phyloP scores from a whole-genome alignment of 2,797 vertebrate genomes.

The Argyrosomus regius region DNA sequence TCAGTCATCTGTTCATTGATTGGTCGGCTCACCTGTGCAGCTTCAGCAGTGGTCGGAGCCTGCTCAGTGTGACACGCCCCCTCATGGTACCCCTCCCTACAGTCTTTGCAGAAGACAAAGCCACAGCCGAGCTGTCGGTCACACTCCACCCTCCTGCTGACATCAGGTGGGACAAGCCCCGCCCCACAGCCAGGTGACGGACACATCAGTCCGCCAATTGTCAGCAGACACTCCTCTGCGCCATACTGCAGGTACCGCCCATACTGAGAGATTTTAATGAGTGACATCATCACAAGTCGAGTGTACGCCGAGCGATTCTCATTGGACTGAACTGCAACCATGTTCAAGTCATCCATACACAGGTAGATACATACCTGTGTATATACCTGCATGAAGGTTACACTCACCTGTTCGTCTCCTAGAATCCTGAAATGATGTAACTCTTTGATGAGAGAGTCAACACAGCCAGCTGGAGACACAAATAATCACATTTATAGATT shows the following conservation, averaged over 20 bases:
- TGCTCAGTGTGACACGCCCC: constrained; percentile 72
- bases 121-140: constrained; percentile 89
- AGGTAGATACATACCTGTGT: not conserved
- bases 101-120: constrained; percentile 90
- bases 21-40: constrained; percentile 68
- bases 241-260: constrained; percentile 89
- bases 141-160: constrained; percentile 85
- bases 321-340: too few species aligned
- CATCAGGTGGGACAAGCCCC: constrained; percentile 86
- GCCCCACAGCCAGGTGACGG: constrained; percentile 91
- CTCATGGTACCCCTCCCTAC: constrained; percentile 88
- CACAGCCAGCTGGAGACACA: constrained; percentile 88
- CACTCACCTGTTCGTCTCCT: constrained; percentile 91
- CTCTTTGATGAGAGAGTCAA: constrained; percentile 91
- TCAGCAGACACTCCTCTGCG: constrained; percentile 89
- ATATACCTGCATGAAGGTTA: too few species aligned
- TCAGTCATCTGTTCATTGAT: not conserved
- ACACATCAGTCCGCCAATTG: constrained; percentile 91
- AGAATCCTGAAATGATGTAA: constrained; percentile 94
- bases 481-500: not conserved
- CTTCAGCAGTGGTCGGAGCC: constrained; percentile 24
- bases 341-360: too few species aligned
- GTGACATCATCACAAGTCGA: too few species aligned
- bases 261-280: constrained; percentile 52
- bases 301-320: too few species aligned